These are phyloP conservation scores for Sebastes diaconus DNA, from an alignment of 2,797 vertebrate genomes.

Conservation along the genomic window DNA sequence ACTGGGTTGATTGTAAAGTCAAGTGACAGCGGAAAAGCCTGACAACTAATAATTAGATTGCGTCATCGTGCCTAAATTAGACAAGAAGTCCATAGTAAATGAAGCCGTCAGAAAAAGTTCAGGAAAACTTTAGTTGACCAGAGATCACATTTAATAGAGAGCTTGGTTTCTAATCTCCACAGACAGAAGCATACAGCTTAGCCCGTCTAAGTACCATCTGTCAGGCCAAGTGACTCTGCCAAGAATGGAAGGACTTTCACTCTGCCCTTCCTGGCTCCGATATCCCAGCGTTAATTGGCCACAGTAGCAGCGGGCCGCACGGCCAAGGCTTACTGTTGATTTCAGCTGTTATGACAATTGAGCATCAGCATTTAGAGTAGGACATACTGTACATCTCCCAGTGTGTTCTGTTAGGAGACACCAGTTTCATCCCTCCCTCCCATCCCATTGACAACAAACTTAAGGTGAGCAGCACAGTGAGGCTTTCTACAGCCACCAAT, in stretches of 20 bases:
- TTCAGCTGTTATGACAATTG: background rate
- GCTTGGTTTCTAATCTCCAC: conserved; percentile 44
- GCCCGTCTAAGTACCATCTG: conserved; percentile 63
- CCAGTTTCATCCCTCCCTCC: background rate
- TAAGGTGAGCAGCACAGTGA: background rate
- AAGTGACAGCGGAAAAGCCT: background rate
- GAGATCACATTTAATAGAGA: conserved; percentile 16
- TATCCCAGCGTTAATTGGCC: conserved; percentile 27
- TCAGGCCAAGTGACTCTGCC: conserved; percentile 27
- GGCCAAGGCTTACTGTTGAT: background rate
- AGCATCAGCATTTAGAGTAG: background rate
- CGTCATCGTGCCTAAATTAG: background rate
- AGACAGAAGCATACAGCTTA: conserved; percentile 46
- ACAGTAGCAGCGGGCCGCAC: background rate
- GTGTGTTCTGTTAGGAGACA: background rate
- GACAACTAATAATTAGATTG: background rate
- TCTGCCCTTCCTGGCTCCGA: conserved; percentile 28
- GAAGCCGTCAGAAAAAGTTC: background rate
- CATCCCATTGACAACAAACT: background rate
- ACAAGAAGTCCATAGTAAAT: background rate
- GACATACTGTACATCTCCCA: background rate
- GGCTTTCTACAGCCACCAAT: background rate
- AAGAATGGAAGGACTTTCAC: conserved; percentile 38
- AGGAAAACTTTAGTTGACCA: background rate
- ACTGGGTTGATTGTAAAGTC: background rate